Evolutionary conservation across 2,888 invertebrate species (phyloP).

Genomic region (Hyppa rectilinea): DNA sequence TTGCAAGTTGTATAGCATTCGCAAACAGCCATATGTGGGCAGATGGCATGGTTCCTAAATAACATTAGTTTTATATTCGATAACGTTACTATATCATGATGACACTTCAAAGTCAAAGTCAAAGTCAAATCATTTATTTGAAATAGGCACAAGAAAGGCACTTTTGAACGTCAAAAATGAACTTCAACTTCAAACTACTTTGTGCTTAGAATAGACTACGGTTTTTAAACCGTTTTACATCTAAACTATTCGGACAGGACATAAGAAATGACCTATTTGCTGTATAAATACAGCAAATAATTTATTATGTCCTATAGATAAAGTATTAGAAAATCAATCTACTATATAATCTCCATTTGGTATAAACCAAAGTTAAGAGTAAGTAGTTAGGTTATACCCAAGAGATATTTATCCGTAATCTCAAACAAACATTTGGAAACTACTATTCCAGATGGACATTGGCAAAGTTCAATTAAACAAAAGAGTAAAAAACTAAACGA

Average conservation of each 20-base stretch:
- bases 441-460: background rate
- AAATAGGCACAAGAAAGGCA: no score
- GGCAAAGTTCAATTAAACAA: conserved; percentile 7
- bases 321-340: no score
- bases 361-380: background rate
- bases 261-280: background rate
- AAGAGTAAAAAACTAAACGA: conserved; percentile 3
- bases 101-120: no score
- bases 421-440: background rate
- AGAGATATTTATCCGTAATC: background rate
- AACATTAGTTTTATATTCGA: conserved; percentile 5
- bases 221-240: no score
- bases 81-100: no score
- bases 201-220: no score
- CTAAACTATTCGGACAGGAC: background rate
- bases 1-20: conserved; percentile 15
- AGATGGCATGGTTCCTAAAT: conserved; percentile 17
- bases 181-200: no score
- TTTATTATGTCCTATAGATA: no score
- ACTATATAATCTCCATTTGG: background rate
- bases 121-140: no score
- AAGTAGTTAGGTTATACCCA: background rate
- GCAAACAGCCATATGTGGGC: conserved; percentile 10
- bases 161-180: no score
- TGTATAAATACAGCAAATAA: no score